These are phyloP conservation scores for Pelvicachromis taeniatus DNA, from an alignment of 2,113 vertebrate genomes.

Conservation along the genomic window DNA sequence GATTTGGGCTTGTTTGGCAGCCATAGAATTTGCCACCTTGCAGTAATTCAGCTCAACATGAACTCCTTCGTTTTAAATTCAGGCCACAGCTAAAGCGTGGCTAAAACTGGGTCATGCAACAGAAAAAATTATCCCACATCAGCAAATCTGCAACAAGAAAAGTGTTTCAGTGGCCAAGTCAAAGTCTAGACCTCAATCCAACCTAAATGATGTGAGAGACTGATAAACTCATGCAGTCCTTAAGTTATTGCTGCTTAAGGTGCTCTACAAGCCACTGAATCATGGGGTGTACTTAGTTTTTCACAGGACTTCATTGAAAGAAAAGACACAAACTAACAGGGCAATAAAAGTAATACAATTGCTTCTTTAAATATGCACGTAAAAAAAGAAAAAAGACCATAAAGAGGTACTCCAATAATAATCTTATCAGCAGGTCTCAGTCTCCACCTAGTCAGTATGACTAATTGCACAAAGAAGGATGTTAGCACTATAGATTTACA, in stretches of 20 bases:
- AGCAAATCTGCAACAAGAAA: neutral
- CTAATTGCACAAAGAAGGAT: neutral
- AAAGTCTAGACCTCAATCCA: neutral
- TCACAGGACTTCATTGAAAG: neutral
- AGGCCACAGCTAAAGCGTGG: neutral
- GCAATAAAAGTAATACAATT: slow-evolving; percentile 56
- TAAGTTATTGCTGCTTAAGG: neutral
- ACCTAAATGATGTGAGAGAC: neutral
- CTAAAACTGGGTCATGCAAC: neutral
- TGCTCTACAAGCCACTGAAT: neutral
- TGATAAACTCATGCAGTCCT: neutral
- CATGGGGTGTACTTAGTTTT: neutral
- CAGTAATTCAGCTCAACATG: neutral
- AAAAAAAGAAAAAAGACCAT: slow-evolving; percentile 49
- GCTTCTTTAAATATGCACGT: slow-evolving; percentile 31
- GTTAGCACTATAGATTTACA: neutral
- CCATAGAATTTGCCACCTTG: neutral
- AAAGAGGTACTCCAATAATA: slow-evolving; percentile 36
- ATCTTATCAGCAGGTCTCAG: slow-evolving; percentile 38
- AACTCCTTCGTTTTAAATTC: neutral
- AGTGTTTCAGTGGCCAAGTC: neutral
- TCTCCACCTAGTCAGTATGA: neutral
- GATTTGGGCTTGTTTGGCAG: neutral
- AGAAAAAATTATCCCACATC: neutral
- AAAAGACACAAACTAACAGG: slow-evolving; percentile 26